Conservation (phyloP, 1,140 invertebrate genomes). For the Oedothorax gibbosus region DNA sequence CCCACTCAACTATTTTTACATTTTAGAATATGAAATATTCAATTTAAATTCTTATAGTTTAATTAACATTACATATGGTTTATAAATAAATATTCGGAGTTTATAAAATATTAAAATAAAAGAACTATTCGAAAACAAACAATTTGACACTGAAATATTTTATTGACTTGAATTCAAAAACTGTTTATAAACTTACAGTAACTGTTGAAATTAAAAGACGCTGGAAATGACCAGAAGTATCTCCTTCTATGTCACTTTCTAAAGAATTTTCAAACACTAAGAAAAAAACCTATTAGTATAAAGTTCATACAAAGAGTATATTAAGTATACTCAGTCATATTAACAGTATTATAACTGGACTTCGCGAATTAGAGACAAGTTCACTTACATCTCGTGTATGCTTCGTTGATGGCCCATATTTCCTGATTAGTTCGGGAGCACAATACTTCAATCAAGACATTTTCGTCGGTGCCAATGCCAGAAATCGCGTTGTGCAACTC, state of each 20-base stretch:
- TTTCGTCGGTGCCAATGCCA: constrained; percentile 71
- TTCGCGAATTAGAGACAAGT: background rate
- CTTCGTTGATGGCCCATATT: constrained; percentile 66
- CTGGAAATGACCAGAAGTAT: constrained; percentile 94
- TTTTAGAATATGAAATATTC: too few species aligned
- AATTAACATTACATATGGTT: too few species aligned
- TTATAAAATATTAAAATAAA: too few species aligned
- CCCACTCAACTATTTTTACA: too few species aligned
- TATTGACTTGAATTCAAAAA: too few species aligned
- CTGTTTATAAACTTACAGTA: constrained; percentile 50
- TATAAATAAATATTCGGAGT: too few species aligned
- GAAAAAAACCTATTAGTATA: background rate
- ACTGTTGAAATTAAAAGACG: constrained; percentile 80
- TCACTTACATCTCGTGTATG: constrained; percentile 66
- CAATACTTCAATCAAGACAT: constrained; percentile 66
- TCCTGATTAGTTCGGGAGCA: constrained; percentile 66
- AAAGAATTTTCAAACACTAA: constrained; percentile 86
- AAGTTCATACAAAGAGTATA: background rate
- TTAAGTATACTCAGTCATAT: too few species aligned
- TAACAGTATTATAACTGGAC: too few species aligned
- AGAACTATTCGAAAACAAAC: too few species aligned
- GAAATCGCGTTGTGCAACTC: constrained; percentile 86
- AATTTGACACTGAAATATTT: too few species aligned
- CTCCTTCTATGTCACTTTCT: constrained; percentile 89
- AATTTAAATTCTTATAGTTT: too few species aligned